Conservation (phyloP, 2,113 vertebrate genomes). For the Onychorhynchus coronatus region DNA sequence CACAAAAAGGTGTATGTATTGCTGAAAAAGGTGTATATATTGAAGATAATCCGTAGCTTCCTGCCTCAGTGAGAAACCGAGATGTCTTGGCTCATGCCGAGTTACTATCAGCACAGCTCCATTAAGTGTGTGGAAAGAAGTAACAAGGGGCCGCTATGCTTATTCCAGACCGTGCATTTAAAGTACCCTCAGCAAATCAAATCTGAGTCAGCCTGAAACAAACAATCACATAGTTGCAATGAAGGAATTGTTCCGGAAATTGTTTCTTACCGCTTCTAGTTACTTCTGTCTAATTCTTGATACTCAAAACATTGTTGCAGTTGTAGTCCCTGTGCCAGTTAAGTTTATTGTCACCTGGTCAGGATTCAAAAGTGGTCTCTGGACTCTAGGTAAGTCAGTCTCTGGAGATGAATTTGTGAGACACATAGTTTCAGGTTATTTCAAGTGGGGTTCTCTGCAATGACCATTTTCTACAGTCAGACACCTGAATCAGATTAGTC, state of each 20-base stretch:
- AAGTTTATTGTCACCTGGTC: accelerated
- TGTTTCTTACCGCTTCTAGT: not conserved
- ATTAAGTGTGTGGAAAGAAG: not conserved
- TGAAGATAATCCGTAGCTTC: not conserved
- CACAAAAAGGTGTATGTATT: not conserved
- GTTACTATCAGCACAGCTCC: not conserved
- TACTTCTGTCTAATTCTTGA: not conserved
- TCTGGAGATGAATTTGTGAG: not conserved
- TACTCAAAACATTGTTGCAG: not conserved
- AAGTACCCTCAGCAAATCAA: accelerated
- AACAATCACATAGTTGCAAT: not conserved
- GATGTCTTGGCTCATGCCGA: accelerated
- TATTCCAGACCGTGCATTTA: not conserved
- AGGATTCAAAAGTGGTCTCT: not conserved
- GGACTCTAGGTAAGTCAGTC: too few relatives aligned
- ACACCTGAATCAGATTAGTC: not conserved
- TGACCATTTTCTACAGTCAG: not conserved
- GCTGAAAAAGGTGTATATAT: too few relatives aligned
- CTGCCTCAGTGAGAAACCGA: accelerated
- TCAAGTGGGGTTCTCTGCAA: not conserved
- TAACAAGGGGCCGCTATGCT: accelerated
- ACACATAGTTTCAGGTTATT: not conserved
- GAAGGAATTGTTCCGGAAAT: not conserved
- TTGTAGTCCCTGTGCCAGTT: accelerated
- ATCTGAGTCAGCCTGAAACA: not conserved